Evolutionary conservation across 2,113 vertebrate genomes (phyloP), one percentile per base, ranked within the genome.

Genomic region (Aleadryas rufinucha): DNA sequence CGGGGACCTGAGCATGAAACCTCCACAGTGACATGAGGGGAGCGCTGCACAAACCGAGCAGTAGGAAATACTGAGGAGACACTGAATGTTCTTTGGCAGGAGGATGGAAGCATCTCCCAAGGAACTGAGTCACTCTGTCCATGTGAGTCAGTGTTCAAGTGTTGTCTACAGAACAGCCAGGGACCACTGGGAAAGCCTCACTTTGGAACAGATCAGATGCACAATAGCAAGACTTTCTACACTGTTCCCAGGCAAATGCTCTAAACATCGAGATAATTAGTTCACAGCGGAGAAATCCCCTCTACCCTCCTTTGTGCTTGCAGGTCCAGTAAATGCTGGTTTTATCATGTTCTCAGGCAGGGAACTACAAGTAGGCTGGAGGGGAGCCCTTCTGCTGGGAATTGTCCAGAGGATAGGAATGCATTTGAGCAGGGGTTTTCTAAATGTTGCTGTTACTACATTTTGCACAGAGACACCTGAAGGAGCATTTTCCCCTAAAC

Each of bases 101-200:
- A 85, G 44, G 30, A n/a, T 7, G 24, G 53, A 84, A 59, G 14
- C 39, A 42, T 7, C 21, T 82, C 47, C 37, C 22, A 33, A 31
- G 23, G 26, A 28, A 50, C 6, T 1, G 10, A 57, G 33, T 66
- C n/a, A 7, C 16, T 11, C 31, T 53, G 45, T 7, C 12, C 18
- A 2, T 13, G 4, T n/a, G 45, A 80, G 6, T 0, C 2, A 33
- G 27, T 2, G 2, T 28, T 37, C 0, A 1, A 65, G 23, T 8
- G 5, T 5, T 59, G 57, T 16, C 56, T 20, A 37, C 5, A 19
- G 27, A 50, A 20, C 42, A 59, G 61, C 4, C 18, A 30, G 16
- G n/a, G 23, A 54, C 24, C 2, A 1, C 28, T 0, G 7, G 10
- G 28, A 83, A 70, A 63, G 28, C 23, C 15, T 60, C 17, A 13